Evolutionary conservation across 2,888 invertebrate genomes (phyloP), one percentile per base, ranked within the genome.

Genomic region (Amaurobius ferox): DNA sequence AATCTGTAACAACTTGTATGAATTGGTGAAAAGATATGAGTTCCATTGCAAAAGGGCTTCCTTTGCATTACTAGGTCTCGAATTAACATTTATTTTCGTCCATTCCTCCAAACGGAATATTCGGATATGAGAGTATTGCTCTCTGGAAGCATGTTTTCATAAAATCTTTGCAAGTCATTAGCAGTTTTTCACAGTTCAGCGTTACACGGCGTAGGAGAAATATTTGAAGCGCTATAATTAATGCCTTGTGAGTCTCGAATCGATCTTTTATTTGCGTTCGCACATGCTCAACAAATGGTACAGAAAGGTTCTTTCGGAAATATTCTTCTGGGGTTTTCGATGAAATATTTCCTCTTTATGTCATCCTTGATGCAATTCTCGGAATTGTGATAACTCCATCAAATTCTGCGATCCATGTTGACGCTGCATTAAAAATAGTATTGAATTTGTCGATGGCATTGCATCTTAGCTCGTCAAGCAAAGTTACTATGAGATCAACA

Each of bases 341-440:
- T 26, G 62, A 16, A 13, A 62, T 62, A 62, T 62, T 62, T 13
- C 26, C 62, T 62, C 62, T 7, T 23, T 55, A 19, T 7, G 11
- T 62, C 62, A 62, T 62, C 62, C 23, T 62, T 62, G 62, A 62
- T 3, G 62, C 16, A 62, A 62, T 16, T 62, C 62, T 26, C 23
- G 62, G 23, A 7, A 16, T 44, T 44, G 44, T 44, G 13, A 44
- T 11, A 44, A 16, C 9, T 44, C 44, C 44, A 16, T 16, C 44
- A 16, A 44, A 7, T 44, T 44, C 44, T 16, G 44, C 2, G 16
- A 44, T 44, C 16, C 2, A 9, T 9, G 2, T 16, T 44, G 44
- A 44, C 2, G 44, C 44, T 16, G 44, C 2, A 13, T 44, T 44
- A 44, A 44, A 44, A 13, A 5, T 13, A 2, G 2, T 16, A 16